These are phyloP conservation scores for Gandaritis pyraliata DNA, from an alignment of 2,888 invertebrate genomes.

Conservation along the genomic window DNA sequence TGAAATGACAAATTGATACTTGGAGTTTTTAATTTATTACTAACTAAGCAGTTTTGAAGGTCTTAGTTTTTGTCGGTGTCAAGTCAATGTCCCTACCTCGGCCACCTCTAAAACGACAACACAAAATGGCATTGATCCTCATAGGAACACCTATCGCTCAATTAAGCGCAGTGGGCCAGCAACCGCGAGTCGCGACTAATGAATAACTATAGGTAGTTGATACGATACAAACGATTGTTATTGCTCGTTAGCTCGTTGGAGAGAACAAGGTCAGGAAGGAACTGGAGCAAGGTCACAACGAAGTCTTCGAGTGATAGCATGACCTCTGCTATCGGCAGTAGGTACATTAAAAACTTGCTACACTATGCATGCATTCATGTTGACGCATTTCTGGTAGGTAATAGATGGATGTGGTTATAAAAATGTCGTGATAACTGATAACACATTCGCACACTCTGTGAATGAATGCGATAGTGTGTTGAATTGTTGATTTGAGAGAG, in stretches of 20 bases:
- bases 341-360: constrained; percentile 51
- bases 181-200: constrained; percentile 65
- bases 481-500: no score
- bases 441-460: neutral
- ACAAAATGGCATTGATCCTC: constrained; percentile 54
- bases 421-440: neutral
- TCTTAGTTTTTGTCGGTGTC: constrained; percentile 35
- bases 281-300: constrained; percentile 77
- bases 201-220: constrained; percentile 54
- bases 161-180: constrained; percentile 68
- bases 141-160: constrained; percentile 64
- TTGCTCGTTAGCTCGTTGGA: constrained; percentile 60
- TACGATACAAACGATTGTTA: constrained; percentile 57
- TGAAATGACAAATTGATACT: constrained; percentile 39
- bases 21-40: constrained; percentile 31
- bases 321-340: constrained; percentile 72
- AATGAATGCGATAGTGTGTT: neutral
- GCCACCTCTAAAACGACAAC: constrained; percentile 41
- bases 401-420: constrained; percentile 16
- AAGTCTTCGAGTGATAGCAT: constrained; percentile 77
- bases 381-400: constrained; percentile 24
- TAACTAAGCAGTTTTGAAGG: constrained; percentile 20
- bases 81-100: constrained; percentile 27
- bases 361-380: constrained; percentile 38
- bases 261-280: constrained; percentile 72